Conservation (phyloP, 2,113 vertebrate species). For the Limanda limanda region DNA sequence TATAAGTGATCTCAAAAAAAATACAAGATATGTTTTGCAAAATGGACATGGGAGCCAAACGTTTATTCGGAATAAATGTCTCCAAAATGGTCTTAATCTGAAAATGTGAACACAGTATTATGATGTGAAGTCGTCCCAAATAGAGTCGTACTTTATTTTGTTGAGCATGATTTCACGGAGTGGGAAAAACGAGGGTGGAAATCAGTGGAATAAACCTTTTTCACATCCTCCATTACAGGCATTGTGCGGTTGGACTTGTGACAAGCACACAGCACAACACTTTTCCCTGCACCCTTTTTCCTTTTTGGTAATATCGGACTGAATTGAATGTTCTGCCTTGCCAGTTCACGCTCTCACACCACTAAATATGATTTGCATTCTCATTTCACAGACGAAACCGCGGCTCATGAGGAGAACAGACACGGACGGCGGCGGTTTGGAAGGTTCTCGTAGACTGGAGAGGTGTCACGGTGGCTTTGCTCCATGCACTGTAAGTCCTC, state of each 20-base stretch:
- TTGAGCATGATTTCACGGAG: constrained; percentile 33
- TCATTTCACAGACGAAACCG: constrained; percentile 75
- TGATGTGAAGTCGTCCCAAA: constrained; percentile 24
- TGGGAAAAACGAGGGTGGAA: constrained; percentile 30
- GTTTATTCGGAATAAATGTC: too few relatives aligned
- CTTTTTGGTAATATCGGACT: constrained; percentile 66
- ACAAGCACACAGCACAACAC: constrained; percentile 31
- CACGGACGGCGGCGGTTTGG: constrained; percentile 45
- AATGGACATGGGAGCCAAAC: too few relatives aligned
- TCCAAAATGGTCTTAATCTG: not conserved
- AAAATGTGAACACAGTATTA: constrained; percentile 10
- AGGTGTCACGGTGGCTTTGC: constrained; percentile 68
- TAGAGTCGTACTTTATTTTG: constrained; percentile 25
- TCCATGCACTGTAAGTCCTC: constrained; percentile 56
- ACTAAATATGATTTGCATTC: constrained; percentile 78
- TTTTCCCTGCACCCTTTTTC: constrained; percentile 40
- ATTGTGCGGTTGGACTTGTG: constrained; percentile 31
- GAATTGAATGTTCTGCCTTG: constrained; percentile 77
- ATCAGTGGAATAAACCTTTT: constrained; percentile 51
- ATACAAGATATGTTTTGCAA: too few relatives aligned
- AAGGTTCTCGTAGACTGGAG: constrained; percentile 59
- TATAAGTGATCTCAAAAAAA: too few relatives aligned
- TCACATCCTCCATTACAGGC: constrained; percentile 42
- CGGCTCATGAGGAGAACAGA: constrained; percentile 63
- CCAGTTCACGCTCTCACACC: constrained; percentile 67